A percentile compares a stretch with the other conserved stretches of the same genome.
Conservation (phyloP, 2,113 vertebrate species). For the Malurus cyaneus region DNA sequence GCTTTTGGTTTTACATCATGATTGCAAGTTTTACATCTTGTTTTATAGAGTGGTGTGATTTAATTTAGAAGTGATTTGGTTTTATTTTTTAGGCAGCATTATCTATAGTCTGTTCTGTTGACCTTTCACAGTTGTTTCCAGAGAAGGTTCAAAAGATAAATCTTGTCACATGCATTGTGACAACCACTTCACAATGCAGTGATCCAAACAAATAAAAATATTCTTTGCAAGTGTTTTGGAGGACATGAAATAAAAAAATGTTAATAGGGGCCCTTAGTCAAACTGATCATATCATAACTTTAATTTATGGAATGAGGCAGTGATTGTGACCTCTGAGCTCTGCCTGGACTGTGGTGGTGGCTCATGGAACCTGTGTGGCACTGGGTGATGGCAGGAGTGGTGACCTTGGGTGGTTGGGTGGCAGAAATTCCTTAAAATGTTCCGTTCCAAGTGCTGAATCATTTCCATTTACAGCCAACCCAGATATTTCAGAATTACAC, state of each 20-base stretch:
- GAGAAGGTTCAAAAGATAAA: not conserved
- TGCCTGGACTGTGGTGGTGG: not conserved
- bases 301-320: not conserved
- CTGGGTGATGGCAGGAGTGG: not conserved
- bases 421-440: not conserved
- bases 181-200: not conserved
- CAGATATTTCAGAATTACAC: not conserved
- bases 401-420: not conserved
- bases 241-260: not conserved
- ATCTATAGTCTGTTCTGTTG: not conserved
- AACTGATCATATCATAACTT: not conserved
- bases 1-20: not conserved
- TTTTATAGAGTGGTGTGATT: not conserved
- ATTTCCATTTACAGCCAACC: rapidly evolving
- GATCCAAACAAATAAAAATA: not conserved
- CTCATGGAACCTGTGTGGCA: not conserved
- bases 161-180: not conserved
- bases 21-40: not conserved
- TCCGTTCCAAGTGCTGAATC: not conserved
- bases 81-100: not conserved
- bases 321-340: not conserved
- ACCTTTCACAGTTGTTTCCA: not conserved
- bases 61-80: not conserved
- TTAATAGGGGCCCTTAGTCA: not conserved
- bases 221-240: not conserved